A percentile compares a stretch with the other conserved stretches of the same genome.
These are phyloP conservation scores for Chrysina gloriosa DNA, from an alignment of 2,888 invertebrate species.

Conservation along the genomic window DNA sequence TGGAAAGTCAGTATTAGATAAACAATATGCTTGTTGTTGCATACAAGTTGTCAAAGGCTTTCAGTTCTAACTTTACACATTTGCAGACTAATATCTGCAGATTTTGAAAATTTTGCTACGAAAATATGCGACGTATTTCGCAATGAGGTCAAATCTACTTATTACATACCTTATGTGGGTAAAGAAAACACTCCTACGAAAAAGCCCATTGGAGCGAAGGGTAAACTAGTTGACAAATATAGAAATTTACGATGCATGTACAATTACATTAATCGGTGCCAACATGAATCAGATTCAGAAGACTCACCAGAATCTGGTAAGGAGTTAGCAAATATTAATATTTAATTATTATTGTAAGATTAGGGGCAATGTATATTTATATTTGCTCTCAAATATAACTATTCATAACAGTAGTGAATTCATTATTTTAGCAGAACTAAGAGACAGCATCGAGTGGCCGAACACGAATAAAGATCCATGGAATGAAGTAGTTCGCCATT, in stretches of 20 bases:
- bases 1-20: neutral
- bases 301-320: neutral
- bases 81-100: neutral
- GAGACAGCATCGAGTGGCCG: neutral
- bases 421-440: neutral
- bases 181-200: constrained; percentile 1
- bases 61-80: too few species aligned
- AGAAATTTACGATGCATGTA: constrained; percentile 2
- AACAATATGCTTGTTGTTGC: neutral
- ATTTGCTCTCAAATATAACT: too few species aligned
- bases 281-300: neutral
- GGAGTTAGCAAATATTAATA: neutral
- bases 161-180: constrained; percentile 8
- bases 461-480: neutral
- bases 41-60: too few species aligned
- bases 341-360: neutral
- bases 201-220: constrained; percentile 11
- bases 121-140: constrained; percentile 18
- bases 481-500: neutral
- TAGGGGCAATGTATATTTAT: neutral
- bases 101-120: neutral
- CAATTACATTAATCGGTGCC: neutral
- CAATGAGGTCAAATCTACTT: neutral
- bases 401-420: neutral
- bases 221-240: constrained; percentile 21